These are phyloP conservation scores for Tokudaia muenninki DNA, from an alignment of 2,797 vertebrate species.

Conservation along the genomic window DNA sequence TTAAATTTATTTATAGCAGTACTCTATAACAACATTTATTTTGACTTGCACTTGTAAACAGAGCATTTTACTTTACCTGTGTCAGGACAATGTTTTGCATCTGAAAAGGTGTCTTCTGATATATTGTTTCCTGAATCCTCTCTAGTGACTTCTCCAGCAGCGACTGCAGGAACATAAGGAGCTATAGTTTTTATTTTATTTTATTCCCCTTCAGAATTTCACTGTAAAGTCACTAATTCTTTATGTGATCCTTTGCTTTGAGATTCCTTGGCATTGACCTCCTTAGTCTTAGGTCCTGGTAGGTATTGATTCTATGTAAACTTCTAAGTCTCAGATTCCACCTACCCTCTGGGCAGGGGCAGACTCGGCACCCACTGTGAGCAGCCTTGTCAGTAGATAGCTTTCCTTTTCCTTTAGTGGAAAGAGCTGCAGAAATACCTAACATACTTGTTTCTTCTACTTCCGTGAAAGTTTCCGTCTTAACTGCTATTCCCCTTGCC, in stretches of 20 bases:
- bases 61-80: constrained; percentile 79
- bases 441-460: not conserved
- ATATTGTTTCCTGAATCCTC: constrained; percentile 79
- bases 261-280: not conserved
- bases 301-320: not conserved
- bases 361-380: not conserved
- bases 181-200: not conserved
- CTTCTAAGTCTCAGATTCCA: constrained; percentile 82
- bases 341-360: constrained; percentile 74
- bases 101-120: constrained; percentile 80
- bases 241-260: constrained; percentile 6
- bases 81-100: constrained; percentile 81
- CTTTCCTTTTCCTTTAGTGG: constrained; percentile 1
- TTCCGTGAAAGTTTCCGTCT: constrained; percentile 16
- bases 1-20: not conserved
- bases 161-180: constrained; percentile 77
- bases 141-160: constrained; percentile 81
- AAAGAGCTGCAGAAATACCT: not conserved
- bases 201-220: constrained; percentile 17
- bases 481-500: not conserved
- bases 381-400: not conserved
- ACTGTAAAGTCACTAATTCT: not conserved
- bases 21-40: not conserved
- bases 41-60: not conserved
- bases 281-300: not conserved